Evolutionary conservation across 2,113 vertebrate species (phyloP).

Genomic region (Chaetodon auriga): DNA sequence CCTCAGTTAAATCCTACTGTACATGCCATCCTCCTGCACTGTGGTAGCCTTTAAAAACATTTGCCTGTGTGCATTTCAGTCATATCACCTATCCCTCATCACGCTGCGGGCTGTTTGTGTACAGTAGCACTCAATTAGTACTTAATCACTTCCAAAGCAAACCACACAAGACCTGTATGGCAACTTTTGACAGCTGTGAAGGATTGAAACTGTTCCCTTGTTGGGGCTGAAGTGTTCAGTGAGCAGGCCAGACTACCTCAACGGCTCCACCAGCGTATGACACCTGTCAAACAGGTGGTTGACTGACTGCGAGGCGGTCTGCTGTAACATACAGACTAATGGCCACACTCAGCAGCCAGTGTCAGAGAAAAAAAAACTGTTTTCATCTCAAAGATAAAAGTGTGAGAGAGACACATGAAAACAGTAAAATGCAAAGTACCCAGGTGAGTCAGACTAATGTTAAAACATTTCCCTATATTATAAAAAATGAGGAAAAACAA

Average conservation of each 20-base stretch:
- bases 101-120: slow-evolving; percentile 23
- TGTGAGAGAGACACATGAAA: not conserved
- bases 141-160: not conserved
- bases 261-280: not conserved
- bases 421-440: not conserved
- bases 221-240: not conserved
- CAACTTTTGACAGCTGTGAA: not conserved
- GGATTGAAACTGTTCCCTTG: not conserved
- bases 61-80: no score
- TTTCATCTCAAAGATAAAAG: not conserved
- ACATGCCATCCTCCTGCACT: no score
- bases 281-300: slow-evolving; percentile 24
- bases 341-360: not conserved
- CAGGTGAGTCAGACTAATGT: slow-evolving; percentile 1
- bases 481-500: not conserved
- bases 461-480: not conserved
- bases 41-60: no score
- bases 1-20: no score
- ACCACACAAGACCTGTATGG: not conserved
- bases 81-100: not conserved
- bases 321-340: not conserved
- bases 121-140: not conserved
- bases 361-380: not conserved
- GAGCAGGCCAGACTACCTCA: not conserved
- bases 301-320: not conserved